These are phyloP conservation scores for Semnopithecus entellus DNA, from an alignment of 2,113 vertebrate species.

Conservation along the genomic window DNA sequence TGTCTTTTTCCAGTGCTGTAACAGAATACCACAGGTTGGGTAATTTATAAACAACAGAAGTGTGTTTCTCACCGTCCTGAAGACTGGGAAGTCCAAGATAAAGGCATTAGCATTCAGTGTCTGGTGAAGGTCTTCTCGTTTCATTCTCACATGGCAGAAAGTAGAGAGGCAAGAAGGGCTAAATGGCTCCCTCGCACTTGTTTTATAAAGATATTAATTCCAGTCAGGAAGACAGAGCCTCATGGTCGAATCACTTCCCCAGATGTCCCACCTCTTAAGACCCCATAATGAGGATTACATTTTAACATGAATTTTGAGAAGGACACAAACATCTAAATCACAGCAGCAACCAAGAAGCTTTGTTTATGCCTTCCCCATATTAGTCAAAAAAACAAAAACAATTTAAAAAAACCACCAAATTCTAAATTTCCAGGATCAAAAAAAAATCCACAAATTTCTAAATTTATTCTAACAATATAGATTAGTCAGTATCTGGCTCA, in stretches of 20 bases:
- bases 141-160: background rate
- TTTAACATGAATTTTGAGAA: background rate
- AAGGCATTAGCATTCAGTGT: background rate
- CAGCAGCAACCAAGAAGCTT: background rate
- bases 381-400: background rate
- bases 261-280: background rate
- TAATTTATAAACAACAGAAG: background rate
- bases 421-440: too few relatives aligned
- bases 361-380: background rate
- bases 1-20: background rate
- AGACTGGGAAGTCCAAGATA: background rate
- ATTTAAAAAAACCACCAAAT: background rate
- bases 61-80: background rate
- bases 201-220: background rate
- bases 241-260: too few relatives aligned
- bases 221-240: too few relatives aligned
- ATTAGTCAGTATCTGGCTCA: background rate
- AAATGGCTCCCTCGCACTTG: background rate
- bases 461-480: background rate
- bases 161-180: background rate
- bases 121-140: background rate
- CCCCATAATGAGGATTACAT: too few relatives aligned
- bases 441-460: background rate
- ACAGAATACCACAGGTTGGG: background rate
- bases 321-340: background rate